Conservation (phyloP, 2,888 invertebrate genomes). For the Clunio marinus region DNA sequence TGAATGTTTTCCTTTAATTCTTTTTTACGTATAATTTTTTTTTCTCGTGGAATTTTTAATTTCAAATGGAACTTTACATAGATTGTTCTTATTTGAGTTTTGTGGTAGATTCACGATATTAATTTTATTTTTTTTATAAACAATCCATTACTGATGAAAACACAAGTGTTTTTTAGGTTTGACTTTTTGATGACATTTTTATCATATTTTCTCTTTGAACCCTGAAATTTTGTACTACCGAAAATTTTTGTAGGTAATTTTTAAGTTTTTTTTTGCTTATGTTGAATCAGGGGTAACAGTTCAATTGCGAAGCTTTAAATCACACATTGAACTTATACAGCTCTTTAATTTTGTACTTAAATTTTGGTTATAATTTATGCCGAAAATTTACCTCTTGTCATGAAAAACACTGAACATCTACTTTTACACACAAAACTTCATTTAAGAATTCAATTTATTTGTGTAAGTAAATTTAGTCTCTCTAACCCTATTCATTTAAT, state of each 20-base stretch:
- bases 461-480: background rate
- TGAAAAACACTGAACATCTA: conserved; percentile 32
- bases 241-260: conserved; percentile 14
- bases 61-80: background rate
- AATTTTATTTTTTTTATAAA: background rate
- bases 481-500: conserved; percentile 26
- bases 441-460: conserved; percentile 9
- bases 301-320: no score
- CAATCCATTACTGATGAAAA: no score
- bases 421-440: conserved; percentile 31
- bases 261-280: background rate
- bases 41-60: background rate
- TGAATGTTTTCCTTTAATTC: conserved; percentile 4
- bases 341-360: conserved; percentile 6
- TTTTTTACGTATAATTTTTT: conserved; percentile 31
- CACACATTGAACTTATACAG: no score
- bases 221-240: conserved; percentile 39
- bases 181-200: background rate
- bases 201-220: no score
- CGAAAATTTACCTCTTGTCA: background rate
- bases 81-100: background rate
- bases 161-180: background rate
- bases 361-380: conserved; percentile 17
- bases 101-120: conserved; percentile 26
- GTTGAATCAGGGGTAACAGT: background rate